Evolutionary conservation across 2,797 vertebrate genomes (phyloP).

Genomic region (Knipowitschia caucasica): DNA sequence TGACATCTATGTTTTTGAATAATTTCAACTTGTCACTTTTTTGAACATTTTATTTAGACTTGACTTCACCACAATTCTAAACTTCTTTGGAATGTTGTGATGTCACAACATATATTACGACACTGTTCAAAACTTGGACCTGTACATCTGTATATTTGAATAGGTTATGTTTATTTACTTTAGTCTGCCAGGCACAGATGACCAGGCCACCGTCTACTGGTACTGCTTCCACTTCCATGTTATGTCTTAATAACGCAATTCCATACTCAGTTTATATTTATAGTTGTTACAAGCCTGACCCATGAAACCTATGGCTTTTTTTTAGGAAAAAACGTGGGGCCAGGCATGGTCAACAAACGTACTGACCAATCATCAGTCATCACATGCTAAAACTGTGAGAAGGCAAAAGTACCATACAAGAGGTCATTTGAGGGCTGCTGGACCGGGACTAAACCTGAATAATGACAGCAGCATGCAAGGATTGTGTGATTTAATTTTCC

Average conservation of each 20-base stretch:
- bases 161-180: conserved; percentile 70
- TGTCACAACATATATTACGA: no score
- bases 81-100: no score
- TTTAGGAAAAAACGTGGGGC: conserved; percentile 40
- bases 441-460: conserved; percentile 41
- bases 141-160: conserved; percentile 67
- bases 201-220: conserved; percentile 49
- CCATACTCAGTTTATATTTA: conserved; percentile 62
- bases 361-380: conserved; percentile 55
- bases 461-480: conserved; percentile 43
- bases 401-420: conserved; percentile 41
- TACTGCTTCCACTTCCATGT: conserved; percentile 47
- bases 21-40: no score
- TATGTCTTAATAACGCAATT: conserved; percentile 54
- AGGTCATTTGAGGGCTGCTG: conserved; percentile 50
- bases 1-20: no score
- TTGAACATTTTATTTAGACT: no score
- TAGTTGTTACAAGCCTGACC: conserved; percentile 48
- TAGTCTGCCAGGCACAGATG: conserved; percentile 59
- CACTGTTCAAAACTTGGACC: no score
- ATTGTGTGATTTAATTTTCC: conserved; percentile 33
- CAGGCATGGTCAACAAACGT: conserved; percentile 54
- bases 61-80: no score
- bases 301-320: conserved; percentile 55
- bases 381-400: conserved; percentile 53